Base-by-base conservation (phyloP, 2,888 invertebrate genomes). In the Sphaerophoria rueppellii region DNA sequence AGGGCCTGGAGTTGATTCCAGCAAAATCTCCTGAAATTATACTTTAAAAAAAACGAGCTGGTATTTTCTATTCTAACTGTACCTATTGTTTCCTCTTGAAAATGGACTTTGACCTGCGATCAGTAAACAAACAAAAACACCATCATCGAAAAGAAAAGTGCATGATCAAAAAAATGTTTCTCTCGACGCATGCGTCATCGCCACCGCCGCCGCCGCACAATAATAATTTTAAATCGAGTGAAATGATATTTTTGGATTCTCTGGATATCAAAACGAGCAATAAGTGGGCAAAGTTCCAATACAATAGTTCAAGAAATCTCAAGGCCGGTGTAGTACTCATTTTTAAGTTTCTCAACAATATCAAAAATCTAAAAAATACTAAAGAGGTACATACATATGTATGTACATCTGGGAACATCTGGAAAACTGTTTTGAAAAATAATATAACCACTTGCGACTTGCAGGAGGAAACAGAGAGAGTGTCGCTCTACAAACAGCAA, bases 391-490 rank as follows among this genome's bases (percentile, higher is more conserved):
- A 24, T 37, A 52, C 35, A 52, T 6, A 43, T 14, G 16, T 4
- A 7, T n/a, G 6, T 9, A 61, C 9, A 0, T 46, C 0, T 3
- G 4, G 12, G 9, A 40, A 14, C 40, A 43, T 43, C 48, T 34
- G 65, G 35, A 14, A 43, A 2, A n/a, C 7, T 24, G 7, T 12
- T 16, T 32, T 32, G 11, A 40, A 9, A 9, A 14, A 16, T 24
- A 46, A 48, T 60, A 7, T 11, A 11, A 12, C n/a, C 34, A n/a
- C 14, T 54, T 16, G 40, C 48, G 24, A n/a, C 14, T 54, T 16
- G 40, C 48, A 37, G 37, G 34, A 69, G 61, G 63, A 83, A 83
- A 80, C 65, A 75, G 80, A 75, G 80, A 57, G 55, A 70, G 74
- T 67, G 79, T 79, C 74, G 24, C 5, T 67, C 14, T 55, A 35